phyloP scores from a whole-genome alignment of 2,888 invertebrate genomes.

The Meloe dianella region DNA sequence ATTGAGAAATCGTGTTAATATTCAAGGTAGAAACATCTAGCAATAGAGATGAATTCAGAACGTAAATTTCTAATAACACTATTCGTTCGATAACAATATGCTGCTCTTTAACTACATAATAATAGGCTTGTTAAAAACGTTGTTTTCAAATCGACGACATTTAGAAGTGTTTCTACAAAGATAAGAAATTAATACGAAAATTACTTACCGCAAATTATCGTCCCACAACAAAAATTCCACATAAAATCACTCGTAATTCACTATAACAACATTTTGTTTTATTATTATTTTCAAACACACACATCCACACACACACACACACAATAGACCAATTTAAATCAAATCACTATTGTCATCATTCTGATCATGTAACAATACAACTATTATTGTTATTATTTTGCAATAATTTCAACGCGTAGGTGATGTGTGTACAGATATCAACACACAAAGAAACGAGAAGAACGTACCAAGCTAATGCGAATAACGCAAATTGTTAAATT shows the following conservation, averaged over 20 bases:
- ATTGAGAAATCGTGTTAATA: background rate
- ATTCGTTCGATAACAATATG: no score
- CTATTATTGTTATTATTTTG: background rate
- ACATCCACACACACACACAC: no score
- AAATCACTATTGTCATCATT: background rate
- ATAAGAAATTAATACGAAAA: background rate
- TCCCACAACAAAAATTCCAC: conserved; percentile 7
- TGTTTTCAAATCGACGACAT: background rate
- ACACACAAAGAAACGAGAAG: background rate
- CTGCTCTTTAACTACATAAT: no score
- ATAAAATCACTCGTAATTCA: background rate
- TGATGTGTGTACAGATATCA: background rate
- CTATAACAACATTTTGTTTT: background rate
- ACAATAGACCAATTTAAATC: background rate
- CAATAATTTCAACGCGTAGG: background rate
- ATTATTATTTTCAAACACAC: background rate
- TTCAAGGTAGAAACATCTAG: background rate
- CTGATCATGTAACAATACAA: background rate
- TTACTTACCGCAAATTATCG: conserved; percentile 8
- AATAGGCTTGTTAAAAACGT: no score
- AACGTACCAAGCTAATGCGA: conserved; percentile 39
- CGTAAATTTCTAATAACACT: no score
- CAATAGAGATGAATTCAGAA: no score
- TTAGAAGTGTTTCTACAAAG: background rate
- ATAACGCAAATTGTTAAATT: conserved; percentile 57